phyloP scores from a whole-genome alignment of 2,888 invertebrate species.

The Pyrrhia umbra region DNA sequence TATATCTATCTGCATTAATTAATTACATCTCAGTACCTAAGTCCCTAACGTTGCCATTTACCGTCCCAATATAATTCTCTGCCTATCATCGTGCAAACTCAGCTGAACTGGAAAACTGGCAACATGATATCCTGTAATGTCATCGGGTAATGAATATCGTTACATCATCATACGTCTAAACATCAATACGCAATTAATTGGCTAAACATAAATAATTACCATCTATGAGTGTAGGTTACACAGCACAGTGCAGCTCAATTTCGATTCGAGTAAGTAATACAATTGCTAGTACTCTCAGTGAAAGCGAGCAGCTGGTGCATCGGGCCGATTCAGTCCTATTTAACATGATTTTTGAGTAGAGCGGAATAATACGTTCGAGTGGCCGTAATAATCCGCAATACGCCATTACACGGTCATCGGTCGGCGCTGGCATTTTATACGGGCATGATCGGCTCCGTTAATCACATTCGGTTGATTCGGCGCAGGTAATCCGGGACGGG shows the following conservation, averaged over 20 bases:
- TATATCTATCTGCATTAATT: conserved; percentile 62
- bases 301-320: conserved; percentile 27
- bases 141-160: conserved; percentile 10
- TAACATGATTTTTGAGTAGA: conserved; percentile 52
- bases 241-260: conserved; percentile 25
- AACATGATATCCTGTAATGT: conserved; percentile 19
- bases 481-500: conserved; percentile 67
- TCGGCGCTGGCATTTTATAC: conserved; percentile 67
- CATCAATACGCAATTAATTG: conserved; percentile 29
- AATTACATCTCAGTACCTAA: conserved; percentile 52
- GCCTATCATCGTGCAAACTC: conserved; percentile 28
- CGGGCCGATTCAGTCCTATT: conserved; percentile 37
- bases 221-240: conserved; percentile 24
- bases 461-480: conserved; percentile 73
- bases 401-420: conserved; percentile 62
- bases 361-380: conserved; percentile 51
- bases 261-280: conserved; percentile 21
- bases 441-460: conserved; percentile 69
- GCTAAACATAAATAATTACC: conserved; percentile 38
- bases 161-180: conserved; percentile 15
- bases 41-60: conserved; percentile 23
- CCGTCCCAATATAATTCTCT: conserved; percentile 33
- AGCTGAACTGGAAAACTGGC: conserved; percentile 19
- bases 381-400: conserved; percentile 60
- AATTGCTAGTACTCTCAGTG: conserved; percentile 28